Evolutionary conservation across 2,797 vertebrate species (phyloP).

Genomic region (Sebastes miniatus): DNA sequence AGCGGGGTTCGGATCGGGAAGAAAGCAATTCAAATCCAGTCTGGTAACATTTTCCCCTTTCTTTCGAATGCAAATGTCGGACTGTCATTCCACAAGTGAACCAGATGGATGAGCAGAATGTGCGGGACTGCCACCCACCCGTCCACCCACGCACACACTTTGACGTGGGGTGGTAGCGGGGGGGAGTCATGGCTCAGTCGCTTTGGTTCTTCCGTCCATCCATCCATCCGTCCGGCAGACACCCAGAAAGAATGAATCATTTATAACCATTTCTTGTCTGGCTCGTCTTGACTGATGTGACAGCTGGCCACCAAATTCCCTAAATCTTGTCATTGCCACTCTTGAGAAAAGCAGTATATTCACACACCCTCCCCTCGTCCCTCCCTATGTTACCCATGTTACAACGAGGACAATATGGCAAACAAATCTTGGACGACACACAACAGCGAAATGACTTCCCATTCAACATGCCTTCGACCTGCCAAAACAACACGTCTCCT

Average conservation of each 20-base stretch:
- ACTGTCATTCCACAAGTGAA: slow-evolving; percentile 67
- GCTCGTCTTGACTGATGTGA: slow-evolving; percentile 67
- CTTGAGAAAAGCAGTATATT: slow-evolving; percentile 47
- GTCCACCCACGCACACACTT: slow-evolving; percentile 18
- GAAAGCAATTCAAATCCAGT: slow-evolving; percentile 45
- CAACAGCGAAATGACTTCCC: slow-evolving; percentile 1
- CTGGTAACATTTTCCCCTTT: slow-evolving; percentile 44
- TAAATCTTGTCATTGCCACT: slow-evolving; percentile 69
- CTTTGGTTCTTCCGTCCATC: slow-evolving; percentile 41
- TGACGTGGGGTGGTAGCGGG: slow-evolving; percentile 9
- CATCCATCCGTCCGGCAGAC: slow-evolving; percentile 59
- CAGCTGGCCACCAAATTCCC: slow-evolving; percentile 72
- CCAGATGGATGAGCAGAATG: slow-evolving; percentile 78
- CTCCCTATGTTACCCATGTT: slow-evolving; percentile 13
- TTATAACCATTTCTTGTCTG: slow-evolving; percentile 70
- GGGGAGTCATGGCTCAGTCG: slow-evolving; percentile 52
- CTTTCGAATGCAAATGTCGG: slow-evolving; percentile 71
- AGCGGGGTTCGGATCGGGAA: slow-evolving; percentile 52
- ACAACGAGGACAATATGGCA: slow-evolving; percentile 56
- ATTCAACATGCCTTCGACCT: neutral
- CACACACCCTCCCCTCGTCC: neutral
- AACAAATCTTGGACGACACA: slow-evolving; percentile 36
- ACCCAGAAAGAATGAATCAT: slow-evolving; percentile 73
- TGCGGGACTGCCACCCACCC: slow-evolving; percentile 50
- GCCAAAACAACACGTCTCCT: slow-evolving; percentile 10